Evolutionary conservation across 2,888 invertebrate genomes (phyloP), one percentile per base, ranked within the genome.

Genomic region (Falcaria lacertinaria): DNA sequence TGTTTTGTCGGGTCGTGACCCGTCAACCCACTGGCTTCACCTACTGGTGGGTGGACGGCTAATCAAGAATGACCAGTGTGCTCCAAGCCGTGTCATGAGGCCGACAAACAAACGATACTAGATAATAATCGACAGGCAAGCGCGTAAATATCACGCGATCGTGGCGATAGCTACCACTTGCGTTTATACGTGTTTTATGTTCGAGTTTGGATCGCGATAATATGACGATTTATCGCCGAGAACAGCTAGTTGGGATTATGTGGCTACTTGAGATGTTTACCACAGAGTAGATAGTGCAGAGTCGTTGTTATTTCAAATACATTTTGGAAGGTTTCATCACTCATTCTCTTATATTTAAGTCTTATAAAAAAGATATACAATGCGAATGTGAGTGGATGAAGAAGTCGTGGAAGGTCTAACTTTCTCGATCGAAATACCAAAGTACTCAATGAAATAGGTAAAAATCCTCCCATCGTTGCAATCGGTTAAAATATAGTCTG

Each of bases 121-220:
- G 85, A 86, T 87, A 80, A 72, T 76, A 75, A 86, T 86, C 86
- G 74, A 61, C 66, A 52, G 64, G 56, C 59, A 47, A 46, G 59
- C 60, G 62, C 64, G 70, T 69, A 69, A 69, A 70, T 64, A 66
- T 62, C 62, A 54, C 61, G 64, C 64, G 66, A 68, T 68, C 42
- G 61, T 50, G 44, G 62, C 74, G 82, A 83, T 80, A 76, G 63
- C 64, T 65, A 68, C 74, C 70, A 69, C 72, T 52, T 54, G 53
- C 68, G 69, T 69, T 71, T 65, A 67, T 68, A 57, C 71, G 62
- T 73, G 75, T 69, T 74, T 81, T 80, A 83, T 71, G 73, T 67
- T 62, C 70, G 67, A 64, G 64, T 60, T 48, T 56, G 57, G 72
- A 85, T 86, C 83, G 72, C 67, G 87, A 87, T 86, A 84, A 63